Conservation (phyloP, 2,888 invertebrate species). For the Tricholauxania praeusta region DNA sequence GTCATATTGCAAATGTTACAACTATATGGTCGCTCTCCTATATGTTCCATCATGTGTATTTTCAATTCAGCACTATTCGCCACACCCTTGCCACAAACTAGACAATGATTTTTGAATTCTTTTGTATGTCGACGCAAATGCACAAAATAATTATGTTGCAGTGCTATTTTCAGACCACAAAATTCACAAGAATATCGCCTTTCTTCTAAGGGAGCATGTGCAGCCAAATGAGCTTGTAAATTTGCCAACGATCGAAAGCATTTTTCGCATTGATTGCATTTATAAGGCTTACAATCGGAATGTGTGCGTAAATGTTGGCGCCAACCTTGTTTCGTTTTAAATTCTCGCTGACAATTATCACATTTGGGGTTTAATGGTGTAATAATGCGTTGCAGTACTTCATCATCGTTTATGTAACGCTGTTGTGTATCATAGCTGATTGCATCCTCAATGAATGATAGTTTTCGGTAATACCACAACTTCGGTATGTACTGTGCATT, state of each 20-base stretch:
- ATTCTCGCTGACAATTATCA: constrained; percentile 15
- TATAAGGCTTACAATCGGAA: constrained; percentile 29
- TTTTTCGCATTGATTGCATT: constrained; percentile 38
- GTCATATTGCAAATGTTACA: constrained; percentile 42
- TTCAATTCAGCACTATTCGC: constrained; percentile 40
- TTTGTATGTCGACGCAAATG: constrained; percentile 44
- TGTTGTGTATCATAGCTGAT: constrained; percentile 1
- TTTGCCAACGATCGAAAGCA: constrained; percentile 39
- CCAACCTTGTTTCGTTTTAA: constrained; percentile 6
- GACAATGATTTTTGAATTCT: constrained; percentile 39
- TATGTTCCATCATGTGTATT: constrained; percentile 43
- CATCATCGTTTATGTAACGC: neutral
- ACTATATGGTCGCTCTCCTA: constrained; percentile 41
- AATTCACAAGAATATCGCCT: constrained; percentile 42
- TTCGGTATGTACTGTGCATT: constrained; percentile 18
- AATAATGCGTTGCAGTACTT: neutral
- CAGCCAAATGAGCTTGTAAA: constrained; percentile 40
- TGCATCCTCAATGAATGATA: constrained; percentile 26
- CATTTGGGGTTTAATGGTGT: constrained; percentile 2
- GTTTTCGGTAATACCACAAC: constrained; percentile 24
- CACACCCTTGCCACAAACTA: constrained; percentile 37
- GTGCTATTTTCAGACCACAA: constrained; percentile 43
- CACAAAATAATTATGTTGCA: constrained; percentile 42
- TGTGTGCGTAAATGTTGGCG: constrained; percentile 16
- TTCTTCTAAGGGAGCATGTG: constrained; percentile 40